phyloP scores from a whole-genome alignment of 2,113 vertebrate species.

The Barnardius zonarius region DNA sequence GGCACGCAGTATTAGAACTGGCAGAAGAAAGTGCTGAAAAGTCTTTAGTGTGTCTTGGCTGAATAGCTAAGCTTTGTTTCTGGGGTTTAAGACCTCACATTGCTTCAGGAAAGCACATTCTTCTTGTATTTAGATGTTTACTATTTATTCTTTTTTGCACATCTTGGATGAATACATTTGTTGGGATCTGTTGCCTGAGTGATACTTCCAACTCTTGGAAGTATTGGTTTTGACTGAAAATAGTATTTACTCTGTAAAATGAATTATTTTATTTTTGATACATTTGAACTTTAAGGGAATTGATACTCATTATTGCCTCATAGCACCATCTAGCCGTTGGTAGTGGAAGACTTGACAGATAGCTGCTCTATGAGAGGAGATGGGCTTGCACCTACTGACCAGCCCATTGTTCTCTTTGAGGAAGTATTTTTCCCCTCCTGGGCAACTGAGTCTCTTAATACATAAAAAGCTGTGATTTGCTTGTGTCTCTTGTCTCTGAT shows the following conservation, averaged over 20 bases:
- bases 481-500: not conserved
- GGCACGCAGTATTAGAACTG: not conserved
- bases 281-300: not conserved
- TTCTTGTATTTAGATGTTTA: not conserved
- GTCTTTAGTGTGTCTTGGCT: not conserved
- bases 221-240: not conserved
- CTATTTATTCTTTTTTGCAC: not conserved
- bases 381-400: not conserved
- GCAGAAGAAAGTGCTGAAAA: not conserved
- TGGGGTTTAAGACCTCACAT: not conserved
- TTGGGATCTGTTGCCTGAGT: not conserved
- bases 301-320: not conserved
- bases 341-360: not conserved
- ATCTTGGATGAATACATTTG: not conserved
- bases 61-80: not conserved
- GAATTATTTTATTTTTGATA: not conserved
- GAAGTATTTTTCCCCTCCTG: not conserved
- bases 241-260: not conserved
- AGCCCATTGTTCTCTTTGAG: not conserved
- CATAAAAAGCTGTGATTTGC: not conserved
- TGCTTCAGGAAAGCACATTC: not conserved
- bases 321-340: conserved; percentile 68
- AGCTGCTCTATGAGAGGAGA: not conserved
- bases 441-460: not conserved
- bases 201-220: not conserved